phyloP scores from a whole-genome alignment of 2,888 invertebrate species.

The Mantis religiosa region DNA sequence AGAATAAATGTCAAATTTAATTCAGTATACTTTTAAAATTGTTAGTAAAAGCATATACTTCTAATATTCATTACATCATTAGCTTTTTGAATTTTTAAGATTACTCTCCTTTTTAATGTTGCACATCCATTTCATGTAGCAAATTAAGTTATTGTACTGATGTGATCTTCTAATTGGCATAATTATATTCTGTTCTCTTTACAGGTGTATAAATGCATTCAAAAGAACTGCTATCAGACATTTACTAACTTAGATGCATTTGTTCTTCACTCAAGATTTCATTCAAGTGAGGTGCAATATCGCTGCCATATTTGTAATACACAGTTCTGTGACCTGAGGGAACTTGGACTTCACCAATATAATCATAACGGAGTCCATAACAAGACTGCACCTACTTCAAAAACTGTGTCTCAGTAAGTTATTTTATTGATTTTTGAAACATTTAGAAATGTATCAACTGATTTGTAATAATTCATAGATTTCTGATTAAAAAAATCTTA shows the following conservation, averaged over 20 bases:
- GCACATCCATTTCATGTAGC: too few species aligned
- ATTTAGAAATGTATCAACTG: too few species aligned
- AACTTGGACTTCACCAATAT: conserved; percentile 60
- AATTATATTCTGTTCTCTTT: not conserved
- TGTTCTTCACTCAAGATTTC: conserved; percentile 55
- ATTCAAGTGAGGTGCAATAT: conserved; percentile 53
- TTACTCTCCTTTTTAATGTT: too few species aligned
- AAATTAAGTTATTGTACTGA: too few species aligned
- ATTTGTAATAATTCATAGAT: too few species aligned
- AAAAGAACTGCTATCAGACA: conserved; percentile 56
- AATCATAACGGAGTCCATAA: conserved; percentile 44
- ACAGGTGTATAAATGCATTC: conserved; percentile 61
- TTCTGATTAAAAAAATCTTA: too few species aligned
- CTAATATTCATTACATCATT: too few species aligned
- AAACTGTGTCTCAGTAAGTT: not conserved
- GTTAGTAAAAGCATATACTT: too few species aligned
- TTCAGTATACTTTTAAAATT: too few species aligned
- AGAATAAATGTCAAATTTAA: too few species aligned
- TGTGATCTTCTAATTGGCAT: not conserved
- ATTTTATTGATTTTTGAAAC: too few species aligned
- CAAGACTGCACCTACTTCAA: not conserved
- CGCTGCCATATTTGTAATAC: conserved; percentile 60
- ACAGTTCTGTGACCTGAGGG: conserved; percentile 54
- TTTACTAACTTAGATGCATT: conserved; percentile 59
- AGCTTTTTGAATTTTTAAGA: too few species aligned